phyloP scores from a whole-genome alignment of 2,797 vertebrate species.

The Acestrorhynchus altus region DNA sequence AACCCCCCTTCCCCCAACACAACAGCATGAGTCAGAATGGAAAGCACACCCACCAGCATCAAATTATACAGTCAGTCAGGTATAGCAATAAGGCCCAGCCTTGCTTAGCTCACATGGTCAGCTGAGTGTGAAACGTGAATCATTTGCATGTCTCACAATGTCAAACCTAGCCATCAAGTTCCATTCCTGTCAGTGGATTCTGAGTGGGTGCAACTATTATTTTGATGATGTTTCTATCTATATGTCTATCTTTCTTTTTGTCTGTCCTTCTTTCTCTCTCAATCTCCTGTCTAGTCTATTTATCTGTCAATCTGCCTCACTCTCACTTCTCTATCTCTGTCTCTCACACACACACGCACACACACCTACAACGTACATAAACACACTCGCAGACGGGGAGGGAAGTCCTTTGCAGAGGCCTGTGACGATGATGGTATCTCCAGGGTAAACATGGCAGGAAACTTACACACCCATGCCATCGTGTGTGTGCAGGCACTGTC shows the following conservation, averaged over 20 bases:
- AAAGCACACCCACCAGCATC: too few species aligned
- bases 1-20: not conserved
- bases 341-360: conserved; percentile 1
- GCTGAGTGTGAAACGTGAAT: too few species aligned
- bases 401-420: conserved; percentile 19
- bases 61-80: too few species aligned
- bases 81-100: too few species aligned
- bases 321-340: not conserved
- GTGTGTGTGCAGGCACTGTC: conserved; percentile 17
- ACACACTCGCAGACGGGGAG: conserved; percentile 5
- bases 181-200: too few species aligned
- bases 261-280: not conserved
- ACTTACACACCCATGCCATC: conserved; percentile 41
- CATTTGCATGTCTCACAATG: too few species aligned
- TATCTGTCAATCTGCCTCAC: not conserved
- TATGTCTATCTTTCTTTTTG: too few species aligned
- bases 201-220: too few species aligned
- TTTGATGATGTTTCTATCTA: too few species aligned
- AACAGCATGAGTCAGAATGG: too few species aligned
- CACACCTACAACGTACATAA: conserved; percentile 20
- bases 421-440: conserved; percentile 24
- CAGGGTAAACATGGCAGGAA: conserved; percentile 30
- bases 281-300: not conserved
- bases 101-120: too few species aligned
- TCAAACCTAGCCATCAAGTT: too few species aligned